Evolutionary conservation across 2,113 vertebrate genomes (phyloP).

Genomic region (Spilogale gracilis): DNA sequence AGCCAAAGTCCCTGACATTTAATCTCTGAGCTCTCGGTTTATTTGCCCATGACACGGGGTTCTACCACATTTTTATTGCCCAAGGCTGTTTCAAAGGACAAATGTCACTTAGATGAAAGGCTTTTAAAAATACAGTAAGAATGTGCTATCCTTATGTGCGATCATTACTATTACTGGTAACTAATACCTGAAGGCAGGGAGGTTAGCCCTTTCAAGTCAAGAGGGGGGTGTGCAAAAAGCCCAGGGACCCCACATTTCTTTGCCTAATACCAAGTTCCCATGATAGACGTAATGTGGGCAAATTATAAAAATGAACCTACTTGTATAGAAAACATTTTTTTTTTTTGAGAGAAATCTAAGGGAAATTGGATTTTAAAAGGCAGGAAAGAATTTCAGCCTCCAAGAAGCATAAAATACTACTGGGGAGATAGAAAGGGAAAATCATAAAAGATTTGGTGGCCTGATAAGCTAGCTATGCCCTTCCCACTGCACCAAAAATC

Average conservation of each 20-base stretch:
- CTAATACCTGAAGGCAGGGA: neutral
- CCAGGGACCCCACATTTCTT: neutral
- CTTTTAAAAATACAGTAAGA: conserved; percentile 4
- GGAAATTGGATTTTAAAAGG: conserved; percentile 36
- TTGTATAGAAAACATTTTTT: neutral
- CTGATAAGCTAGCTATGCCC: neutral
- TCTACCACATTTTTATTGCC: conserved; percentile 51
- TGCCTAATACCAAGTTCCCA: neutral
- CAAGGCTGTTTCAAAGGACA: conserved; percentile 48
- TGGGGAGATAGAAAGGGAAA: neutral
- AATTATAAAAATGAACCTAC: conserved; percentile 17
- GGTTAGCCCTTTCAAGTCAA: neutral
- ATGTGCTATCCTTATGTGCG: neutral
- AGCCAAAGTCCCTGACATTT: conserved; percentile 21
- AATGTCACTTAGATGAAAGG: neutral
- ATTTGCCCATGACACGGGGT: conserved; percentile 24
- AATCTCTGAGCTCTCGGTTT: neutral
- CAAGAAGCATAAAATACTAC: neutral
- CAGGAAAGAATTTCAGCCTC: neutral
- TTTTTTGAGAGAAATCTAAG: neutral
- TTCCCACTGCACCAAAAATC: neutral
- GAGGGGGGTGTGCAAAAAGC: neutral
- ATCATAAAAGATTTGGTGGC: neutral
- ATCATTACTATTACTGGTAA: neutral
- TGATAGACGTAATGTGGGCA: neutral